phyloP scores from a whole-genome alignment of 2,113 vertebrate species.

The Falcunculus frontatus region DNA sequence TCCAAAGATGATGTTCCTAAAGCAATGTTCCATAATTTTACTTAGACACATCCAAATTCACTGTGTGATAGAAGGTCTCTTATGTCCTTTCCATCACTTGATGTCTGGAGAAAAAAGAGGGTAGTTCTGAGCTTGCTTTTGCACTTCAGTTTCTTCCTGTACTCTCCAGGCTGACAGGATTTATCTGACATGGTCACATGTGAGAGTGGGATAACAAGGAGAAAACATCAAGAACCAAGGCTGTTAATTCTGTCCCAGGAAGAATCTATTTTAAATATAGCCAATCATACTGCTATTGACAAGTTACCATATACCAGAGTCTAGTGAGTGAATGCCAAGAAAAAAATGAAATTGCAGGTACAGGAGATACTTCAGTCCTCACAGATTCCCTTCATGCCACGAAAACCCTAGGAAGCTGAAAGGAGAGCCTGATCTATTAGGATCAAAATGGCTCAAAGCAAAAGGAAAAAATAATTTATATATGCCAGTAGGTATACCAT shows the following conservation, averaged over 20 bases:
- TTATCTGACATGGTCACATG: neutral
- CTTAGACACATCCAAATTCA: neutral
- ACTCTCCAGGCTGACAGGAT: neutral
- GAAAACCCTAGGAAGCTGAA: neutral
- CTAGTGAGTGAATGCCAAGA: fast-evolving
- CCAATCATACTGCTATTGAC: neutral
- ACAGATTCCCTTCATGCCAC: neutral
- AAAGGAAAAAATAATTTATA: neutral
- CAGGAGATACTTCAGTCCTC: neutral
- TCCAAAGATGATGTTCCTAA: neutral
- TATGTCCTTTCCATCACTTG: neutral
- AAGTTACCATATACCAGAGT: neutral
- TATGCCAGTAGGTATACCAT: fast-evolving
- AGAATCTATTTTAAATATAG: neutral
- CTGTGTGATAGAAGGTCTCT: neutral
- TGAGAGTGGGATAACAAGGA: neutral
- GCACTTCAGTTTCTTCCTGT: neutral
- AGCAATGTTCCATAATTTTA: neutral
- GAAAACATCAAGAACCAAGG: neutral
- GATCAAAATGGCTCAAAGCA: neutral
- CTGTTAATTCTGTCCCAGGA: neutral
- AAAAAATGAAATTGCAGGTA: neutral
- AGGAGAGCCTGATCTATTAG: neutral
- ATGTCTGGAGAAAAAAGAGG: neutral
- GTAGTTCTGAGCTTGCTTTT: neutral